Percentiles rank a stretch among this genome's conserved stretches.
These are phyloP conservation scores for Priocnemis perturbator DNA, from an alignment of 2,888 invertebrate species.

Conservation along the genomic window DNA sequence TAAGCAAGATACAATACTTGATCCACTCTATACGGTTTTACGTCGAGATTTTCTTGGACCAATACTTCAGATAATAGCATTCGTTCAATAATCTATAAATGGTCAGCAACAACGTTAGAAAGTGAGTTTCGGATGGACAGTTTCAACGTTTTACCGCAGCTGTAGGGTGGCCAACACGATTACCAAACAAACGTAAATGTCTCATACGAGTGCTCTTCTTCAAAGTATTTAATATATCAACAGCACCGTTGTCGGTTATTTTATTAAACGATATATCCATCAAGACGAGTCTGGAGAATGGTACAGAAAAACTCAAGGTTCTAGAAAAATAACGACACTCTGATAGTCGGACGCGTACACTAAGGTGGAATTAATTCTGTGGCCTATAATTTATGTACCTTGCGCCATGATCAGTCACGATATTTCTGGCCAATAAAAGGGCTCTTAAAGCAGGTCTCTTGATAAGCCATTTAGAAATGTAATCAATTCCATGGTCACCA, in stretches of 20 bases:
- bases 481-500: constrained; percentile 78
- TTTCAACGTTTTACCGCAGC: constrained; percentile 61
- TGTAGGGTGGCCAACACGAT: constrained; percentile 67
- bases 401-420: constrained; percentile 78
- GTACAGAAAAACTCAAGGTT: constrained; percentile 76
- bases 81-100: constrained; percentile 70
- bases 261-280: constrained; percentile 79
- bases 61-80: constrained; percentile 73
- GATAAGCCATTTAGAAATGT: constrained; percentile 77
- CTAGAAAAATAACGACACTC: background rate
- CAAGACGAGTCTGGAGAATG: constrained; percentile 78
- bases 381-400: constrained; percentile 60
- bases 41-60: constrained; percentile 74
- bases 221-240: constrained; percentile 77
- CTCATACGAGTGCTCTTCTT: constrained; percentile 77
- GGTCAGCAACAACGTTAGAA: background rate
- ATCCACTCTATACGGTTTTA: constrained; percentile 74
- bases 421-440: constrained; percentile 78
- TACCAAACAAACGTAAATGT: constrained; percentile 75
- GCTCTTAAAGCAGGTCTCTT: constrained; percentile 76
- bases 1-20: constrained; percentile 70
- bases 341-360: background rate
- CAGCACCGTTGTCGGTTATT: constrained; percentile 77
- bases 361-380: background rate
- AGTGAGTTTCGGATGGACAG: background rate